A percentile compares a stretch with the other conserved stretches of the same genome.
These are phyloP conservation scores for Streblospio benedicti DNA, from an alignment of 1,140 invertebrate genomes.

Conservation along the genomic window DNA sequence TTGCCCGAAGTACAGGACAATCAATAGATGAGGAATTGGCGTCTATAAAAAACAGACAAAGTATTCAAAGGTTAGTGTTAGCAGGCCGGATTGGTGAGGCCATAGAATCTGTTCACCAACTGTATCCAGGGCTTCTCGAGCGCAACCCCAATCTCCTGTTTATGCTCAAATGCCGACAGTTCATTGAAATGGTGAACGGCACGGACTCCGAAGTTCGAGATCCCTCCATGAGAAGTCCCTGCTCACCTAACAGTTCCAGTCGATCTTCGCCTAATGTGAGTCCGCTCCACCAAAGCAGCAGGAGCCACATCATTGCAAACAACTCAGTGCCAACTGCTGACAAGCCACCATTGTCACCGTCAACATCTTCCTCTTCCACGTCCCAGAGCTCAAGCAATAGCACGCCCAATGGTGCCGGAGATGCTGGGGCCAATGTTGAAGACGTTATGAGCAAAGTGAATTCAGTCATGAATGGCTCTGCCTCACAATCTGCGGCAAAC, in stretches of 20 bases:
- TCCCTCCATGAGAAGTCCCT: no score
- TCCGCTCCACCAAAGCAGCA: no score
- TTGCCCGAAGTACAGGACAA: slow-evolving; percentile 81
- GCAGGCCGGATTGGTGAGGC: slow-evolving; percentile 88
- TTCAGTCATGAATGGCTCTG: slow-evolving; percentile 39
- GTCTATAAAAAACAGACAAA: slow-evolving; percentile 94
- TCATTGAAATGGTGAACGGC: slow-evolving; percentile 72
- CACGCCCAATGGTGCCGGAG: no score
- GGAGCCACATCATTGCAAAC: no score
- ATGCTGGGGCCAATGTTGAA: no score
- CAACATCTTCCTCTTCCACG: slow-evolving; percentile 11
- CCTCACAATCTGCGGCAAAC: slow-evolving; percentile 12
- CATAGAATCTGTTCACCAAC: slow-evolving; percentile 74
- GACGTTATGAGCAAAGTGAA: slow-evolving; percentile 54
- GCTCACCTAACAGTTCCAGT: slow-evolving; percentile 29
- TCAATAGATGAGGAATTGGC: slow-evolving; percentile 83
- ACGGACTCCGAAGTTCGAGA: slow-evolving; percentile 42
- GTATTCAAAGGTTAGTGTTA: slow-evolving; percentile 89
- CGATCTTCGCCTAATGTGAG: slow-evolving; percentile 13
- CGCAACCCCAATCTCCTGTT: slow-evolving; percentile 83
- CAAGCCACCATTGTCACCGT: no score
- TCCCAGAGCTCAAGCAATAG: no score
- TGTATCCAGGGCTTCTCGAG: slow-evolving; percentile 85
- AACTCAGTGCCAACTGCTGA: no score
- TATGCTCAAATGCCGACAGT: slow-evolving; percentile 91